These are phyloP conservation scores for Adelognathus sp. DNA, from an alignment of 2,888 invertebrate species.

Conservation along the genomic window DNA sequence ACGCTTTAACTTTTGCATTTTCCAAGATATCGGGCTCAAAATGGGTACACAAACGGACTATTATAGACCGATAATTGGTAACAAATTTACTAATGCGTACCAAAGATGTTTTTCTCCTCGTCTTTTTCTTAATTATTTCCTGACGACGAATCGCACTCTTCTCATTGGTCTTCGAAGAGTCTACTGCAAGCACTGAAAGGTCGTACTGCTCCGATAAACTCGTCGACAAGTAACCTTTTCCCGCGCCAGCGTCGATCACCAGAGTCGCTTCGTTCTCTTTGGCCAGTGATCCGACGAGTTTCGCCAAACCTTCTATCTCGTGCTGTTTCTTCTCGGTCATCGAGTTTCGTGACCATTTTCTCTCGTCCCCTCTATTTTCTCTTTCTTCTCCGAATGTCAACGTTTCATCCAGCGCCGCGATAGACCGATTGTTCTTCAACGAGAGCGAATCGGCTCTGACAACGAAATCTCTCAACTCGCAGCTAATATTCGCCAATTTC, in stretches of 20 bases:
- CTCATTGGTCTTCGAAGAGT: conserved; percentile 87
- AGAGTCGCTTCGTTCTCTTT: conserved; percentile 60
- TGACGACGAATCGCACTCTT: conserved; percentile 84
- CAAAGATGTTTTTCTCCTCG: conserved; percentile 66
- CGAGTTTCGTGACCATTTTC: conserved; percentile 82
- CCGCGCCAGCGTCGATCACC: conserved; percentile 92
- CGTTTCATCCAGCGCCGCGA: conserved; percentile 62
- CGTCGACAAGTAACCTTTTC: conserved; percentile 92
- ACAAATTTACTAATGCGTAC: conserved; percentile 59
- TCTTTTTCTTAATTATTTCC: conserved; percentile 61
- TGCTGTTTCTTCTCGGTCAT: conserved; percentile 92
- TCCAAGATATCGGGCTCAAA: too few relatives aligned
- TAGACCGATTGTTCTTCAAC: conserved; percentile 64
- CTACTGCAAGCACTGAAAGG: conserved; percentile 91
- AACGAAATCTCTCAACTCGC: conserved; percentile 65
- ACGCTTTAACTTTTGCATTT: too few relatives aligned
- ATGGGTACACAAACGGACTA: too few relatives aligned
- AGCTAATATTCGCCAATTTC: not conserved
- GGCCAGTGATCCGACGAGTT: conserved; percentile 66
- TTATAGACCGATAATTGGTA: too few relatives aligned
- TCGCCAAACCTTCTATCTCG: conserved; percentile 82
- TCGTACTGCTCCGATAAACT: conserved; percentile 86
- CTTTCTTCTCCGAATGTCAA: conserved; percentile 80
- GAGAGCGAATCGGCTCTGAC: conserved; percentile 66
- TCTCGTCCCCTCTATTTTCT: conserved; percentile 43